A percentile compares a stretch with the other conserved stretches of the same genome.
phyloP scores from a whole-genome alignment of 2,888 invertebrate genomes.

The Gasteruption jaculator region DNA sequence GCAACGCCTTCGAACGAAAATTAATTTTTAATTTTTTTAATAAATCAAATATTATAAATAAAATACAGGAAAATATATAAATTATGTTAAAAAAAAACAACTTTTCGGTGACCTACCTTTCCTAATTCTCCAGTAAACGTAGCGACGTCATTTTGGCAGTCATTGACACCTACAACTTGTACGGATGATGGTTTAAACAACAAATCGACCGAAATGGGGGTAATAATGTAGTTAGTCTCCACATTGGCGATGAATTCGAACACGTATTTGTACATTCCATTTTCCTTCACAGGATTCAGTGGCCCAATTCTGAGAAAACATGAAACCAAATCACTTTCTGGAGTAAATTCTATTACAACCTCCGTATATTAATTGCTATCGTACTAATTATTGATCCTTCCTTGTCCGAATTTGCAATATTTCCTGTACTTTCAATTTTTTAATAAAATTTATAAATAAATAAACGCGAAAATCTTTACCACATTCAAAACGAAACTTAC shows the following conservation, averaged over 20 bases:
- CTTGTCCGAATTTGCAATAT: too few species aligned
- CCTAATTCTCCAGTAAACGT: slow-evolving; percentile 61
- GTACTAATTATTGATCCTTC: too few species aligned
- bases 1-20: background rate
- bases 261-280: slow-evolving; percentile 41
- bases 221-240: slow-evolving; percentile 54
- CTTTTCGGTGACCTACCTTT: slow-evolving; percentile 37
- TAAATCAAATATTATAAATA: slow-evolving; percentile 1
- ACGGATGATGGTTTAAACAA: slow-evolving; percentile 65
- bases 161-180: slow-evolving; percentile 61
- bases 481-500: slow-evolving; percentile 25
- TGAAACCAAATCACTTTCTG: too few species aligned
- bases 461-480: slow-evolving; percentile 7
- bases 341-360: too few species aligned
- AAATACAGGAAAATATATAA: slow-evolving; percentile 2
- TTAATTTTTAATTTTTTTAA: slow-evolving; percentile 3
- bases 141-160: slow-evolving; percentile 65
- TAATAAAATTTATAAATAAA: slow-evolving; percentile 13
- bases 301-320: slow-evolving; percentile 34
- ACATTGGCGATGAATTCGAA: slow-evolving; percentile 47
- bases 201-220: slow-evolving; percentile 67
- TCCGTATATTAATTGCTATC: too few species aligned
- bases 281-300: slow-evolving; percentile 28
- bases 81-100: background rate
- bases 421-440: slow-evolving; percentile 2